These are phyloP conservation scores for Neomorphus geoffroyi DNA, from an alignment of 2,797 vertebrate species.

Conservation along the genomic window DNA sequence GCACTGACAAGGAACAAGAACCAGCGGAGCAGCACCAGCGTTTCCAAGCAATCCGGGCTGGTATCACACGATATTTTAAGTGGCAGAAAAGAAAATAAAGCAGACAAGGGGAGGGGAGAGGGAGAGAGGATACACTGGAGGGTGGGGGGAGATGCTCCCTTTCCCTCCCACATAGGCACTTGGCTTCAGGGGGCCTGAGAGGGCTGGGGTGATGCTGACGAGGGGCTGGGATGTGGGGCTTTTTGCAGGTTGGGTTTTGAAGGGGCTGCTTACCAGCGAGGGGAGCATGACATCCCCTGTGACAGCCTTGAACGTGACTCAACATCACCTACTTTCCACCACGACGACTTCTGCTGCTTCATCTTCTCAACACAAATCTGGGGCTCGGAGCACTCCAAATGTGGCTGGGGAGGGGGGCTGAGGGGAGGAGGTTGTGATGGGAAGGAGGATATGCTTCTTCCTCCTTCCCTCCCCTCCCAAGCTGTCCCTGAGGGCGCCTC, in stretches of 20 bases:
- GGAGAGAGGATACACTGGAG: neutral
- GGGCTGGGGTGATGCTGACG: neutral
- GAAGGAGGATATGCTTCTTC: neutral
- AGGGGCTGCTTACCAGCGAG: neutral
- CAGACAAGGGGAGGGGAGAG: neutral
- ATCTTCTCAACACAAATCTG: neutral
- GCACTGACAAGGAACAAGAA: neutral
- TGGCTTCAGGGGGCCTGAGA: rapidly evolving
- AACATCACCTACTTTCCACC: constrained; percentile 51
- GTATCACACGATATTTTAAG: neutral
- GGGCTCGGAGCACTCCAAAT: neutral
- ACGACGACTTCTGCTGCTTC: neutral
- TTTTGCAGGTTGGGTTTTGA: neutral
- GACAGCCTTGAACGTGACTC: constrained; percentile 6
- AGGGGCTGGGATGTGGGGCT: rapidly evolving
- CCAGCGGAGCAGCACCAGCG: neutral
- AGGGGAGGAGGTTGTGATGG: neutral
- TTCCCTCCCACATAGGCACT: neutral
- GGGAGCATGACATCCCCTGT: neutral
- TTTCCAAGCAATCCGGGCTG: neutral
- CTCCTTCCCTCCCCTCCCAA: neutral
- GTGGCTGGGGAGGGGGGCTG: neutral
- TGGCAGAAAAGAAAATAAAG: constrained; percentile 14
- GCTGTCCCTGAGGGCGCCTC: neutral
- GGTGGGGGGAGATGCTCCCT: neutral